Evolutionary conservation across 2,888 invertebrate species (phyloP).

Genomic region (Ephialtes manifestator): DNA sequence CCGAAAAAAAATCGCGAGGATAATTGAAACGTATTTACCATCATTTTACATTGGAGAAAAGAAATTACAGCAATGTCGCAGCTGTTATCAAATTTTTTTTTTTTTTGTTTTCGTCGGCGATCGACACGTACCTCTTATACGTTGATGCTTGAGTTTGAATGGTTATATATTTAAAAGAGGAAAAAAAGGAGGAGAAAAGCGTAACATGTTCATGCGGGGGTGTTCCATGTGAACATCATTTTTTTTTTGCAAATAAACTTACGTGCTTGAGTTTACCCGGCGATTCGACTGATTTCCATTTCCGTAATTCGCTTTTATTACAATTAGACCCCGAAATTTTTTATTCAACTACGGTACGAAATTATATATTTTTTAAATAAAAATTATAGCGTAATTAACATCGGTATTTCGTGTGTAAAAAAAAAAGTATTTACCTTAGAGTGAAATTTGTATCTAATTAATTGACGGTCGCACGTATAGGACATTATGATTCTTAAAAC

Average conservation of each 20-base stretch:
- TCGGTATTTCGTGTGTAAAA: conserved; percentile 23
- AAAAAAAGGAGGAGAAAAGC: conserved; percentile 7
- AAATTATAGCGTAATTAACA: conserved; percentile 42
- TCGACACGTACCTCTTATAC: conserved; percentile 28
- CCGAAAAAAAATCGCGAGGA: conserved; percentile 9
- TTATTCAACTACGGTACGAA: neutral
- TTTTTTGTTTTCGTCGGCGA: neutral
- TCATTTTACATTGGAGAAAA: neutral
- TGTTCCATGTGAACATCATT: conserved; percentile 30
- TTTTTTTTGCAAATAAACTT: conserved; percentile 61
- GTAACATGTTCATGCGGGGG: conserved; percentile 36
- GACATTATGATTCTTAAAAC: conserved; percentile 17
- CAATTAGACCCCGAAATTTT: neutral
- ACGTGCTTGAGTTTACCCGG: conserved; percentile 46
- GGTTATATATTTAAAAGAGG: conserved; percentile 9
- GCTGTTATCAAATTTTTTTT: neutral
- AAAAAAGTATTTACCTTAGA: conserved; percentile 16
- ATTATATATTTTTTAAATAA: conserved; percentile 9
- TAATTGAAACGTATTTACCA: conserved; percentile 10
- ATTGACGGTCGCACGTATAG: conserved; percentile 3
- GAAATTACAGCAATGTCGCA: neutral
- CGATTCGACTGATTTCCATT: conserved; percentile 35
- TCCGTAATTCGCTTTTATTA: conserved; percentile 11
- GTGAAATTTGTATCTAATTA: conserved; percentile 29
- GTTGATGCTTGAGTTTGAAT: conserved; percentile 40